A percentile compares a stretch with the other conserved stretches of the same genome.
phyloP scores from a whole-genome alignment of 2,113 vertebrate genomes.

The Heptranchias perlo region DNA sequence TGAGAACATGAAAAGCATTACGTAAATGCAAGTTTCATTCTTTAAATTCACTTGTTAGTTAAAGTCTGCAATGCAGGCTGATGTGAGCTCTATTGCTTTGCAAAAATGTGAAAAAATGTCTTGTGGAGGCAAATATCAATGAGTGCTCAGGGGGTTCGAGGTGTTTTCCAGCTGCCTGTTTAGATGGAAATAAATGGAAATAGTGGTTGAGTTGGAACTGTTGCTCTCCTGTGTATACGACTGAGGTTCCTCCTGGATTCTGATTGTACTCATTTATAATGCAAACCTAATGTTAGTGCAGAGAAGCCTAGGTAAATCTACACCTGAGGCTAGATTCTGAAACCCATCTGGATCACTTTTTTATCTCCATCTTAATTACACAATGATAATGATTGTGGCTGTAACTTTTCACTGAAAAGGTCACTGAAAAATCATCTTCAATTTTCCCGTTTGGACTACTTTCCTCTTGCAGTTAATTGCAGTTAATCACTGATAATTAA shows the following conservation, averaged over 20 bases:
- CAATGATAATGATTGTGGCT: neutral
- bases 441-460: neutral
- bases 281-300: neutral
- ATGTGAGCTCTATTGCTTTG: no score
- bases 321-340: neutral
- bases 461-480: neutral
- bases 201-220: neutral
- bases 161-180: neutral
- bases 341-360: neutral
- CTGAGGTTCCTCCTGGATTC: neutral
- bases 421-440: neutral
- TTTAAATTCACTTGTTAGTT: no score
- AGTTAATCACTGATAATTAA: neutral
- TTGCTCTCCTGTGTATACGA: neutral
- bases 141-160: neutral
- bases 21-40: neutral
- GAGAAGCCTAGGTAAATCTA: neutral
- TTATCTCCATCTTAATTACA: neutral
- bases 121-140: neutral
- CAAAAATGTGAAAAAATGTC: no score
- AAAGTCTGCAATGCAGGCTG: no score
- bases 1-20: neutral
- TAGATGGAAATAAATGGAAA: neutral
- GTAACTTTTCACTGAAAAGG: neutral
- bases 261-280: neutral